Evolutionary conservation across 2,113 vertebrate species (phyloP).

Genomic region (Chamaea fasciata): DNA sequence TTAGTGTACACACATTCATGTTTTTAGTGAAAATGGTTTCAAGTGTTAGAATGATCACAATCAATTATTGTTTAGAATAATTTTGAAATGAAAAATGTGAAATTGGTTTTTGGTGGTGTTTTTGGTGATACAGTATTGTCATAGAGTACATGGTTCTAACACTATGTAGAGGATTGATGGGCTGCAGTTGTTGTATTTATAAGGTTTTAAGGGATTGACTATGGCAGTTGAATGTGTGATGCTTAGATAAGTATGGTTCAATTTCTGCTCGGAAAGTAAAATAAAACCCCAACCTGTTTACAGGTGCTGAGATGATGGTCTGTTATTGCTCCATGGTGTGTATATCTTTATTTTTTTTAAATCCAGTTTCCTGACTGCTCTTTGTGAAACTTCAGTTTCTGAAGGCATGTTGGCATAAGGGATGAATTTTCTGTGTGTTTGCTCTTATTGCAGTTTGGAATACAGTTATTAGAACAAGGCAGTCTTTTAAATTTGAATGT

Average conservation of each 20-base stretch:
- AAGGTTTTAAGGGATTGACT: neutral
- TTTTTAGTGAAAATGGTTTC: neutral
- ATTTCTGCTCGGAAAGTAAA: neutral
- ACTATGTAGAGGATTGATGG: neutral
- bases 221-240: neutral
- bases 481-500: neutral
- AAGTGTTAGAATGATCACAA: neutral
- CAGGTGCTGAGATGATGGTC: neutral
- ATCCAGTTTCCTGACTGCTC: neutral
- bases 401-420: neutral
- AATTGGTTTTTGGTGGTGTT: neutral
- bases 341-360: neutral
- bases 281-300: neutral
- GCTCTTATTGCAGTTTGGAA: neutral
- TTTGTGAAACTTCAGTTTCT: neutral
- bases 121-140: neutral
- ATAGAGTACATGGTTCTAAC: neutral
- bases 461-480: neutral
- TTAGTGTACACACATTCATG: rapidly evolving
- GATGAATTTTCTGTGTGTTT: neutral
- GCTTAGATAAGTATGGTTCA: neutral
- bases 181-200: neutral
- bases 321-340: neutral
- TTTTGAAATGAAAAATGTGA: neutral
- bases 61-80: neutral